A percentile compares a stretch with the other conserved stretches of the same genome.
Conservation (phyloP, 2,113 vertebrate genomes). For the Silurus glanis region DNA sequence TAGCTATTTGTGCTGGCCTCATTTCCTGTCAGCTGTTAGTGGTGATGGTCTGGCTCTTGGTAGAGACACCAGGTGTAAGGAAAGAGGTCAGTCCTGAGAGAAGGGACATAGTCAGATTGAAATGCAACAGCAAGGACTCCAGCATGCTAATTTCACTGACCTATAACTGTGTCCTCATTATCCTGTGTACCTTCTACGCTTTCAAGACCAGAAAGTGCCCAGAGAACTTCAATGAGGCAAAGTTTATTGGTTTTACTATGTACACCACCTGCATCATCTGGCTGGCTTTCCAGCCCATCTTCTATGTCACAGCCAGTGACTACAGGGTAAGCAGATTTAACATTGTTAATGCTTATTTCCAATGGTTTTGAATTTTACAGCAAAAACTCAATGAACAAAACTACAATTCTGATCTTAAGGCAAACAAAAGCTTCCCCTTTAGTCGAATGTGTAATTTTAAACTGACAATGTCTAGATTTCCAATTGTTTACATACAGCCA, state of each 20-base stretch:
- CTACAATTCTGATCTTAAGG: not conserved
- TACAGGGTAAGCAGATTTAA: slow-evolving; percentile 83
- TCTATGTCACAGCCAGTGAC: slow-evolving; percentile 97
- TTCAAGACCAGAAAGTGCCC: slow-evolving; percentile 99
- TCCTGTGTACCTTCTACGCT: slow-evolving; percentile 96
- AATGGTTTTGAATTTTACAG: not conserved
- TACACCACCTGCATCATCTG: slow-evolving; percentile 99
- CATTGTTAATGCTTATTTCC: not conserved
- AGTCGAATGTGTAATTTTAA: not conserved
- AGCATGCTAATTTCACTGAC: slow-evolving; percentile 95
- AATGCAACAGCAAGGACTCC: slow-evolving; percentile 91
- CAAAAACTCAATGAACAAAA: not conserved
- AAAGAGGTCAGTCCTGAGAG: slow-evolving; percentile 91
- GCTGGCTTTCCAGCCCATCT: slow-evolving; percentile 98
- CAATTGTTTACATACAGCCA: not conserved
- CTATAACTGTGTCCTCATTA: slow-evolving; percentile 95
- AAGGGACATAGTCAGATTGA: slow-evolving; percentile 89
- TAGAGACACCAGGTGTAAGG: slow-evolving; percentile 88
- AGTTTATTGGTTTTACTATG: slow-evolving; percentile 99
- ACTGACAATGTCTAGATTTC: not conserved
- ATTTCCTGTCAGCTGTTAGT: slow-evolving; percentile 96
- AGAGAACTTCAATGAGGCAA: slow-evolving; percentile 98
- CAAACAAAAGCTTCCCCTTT: not conserved
- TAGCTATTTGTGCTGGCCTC: slow-evolving; percentile 90
- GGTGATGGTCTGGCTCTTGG: slow-evolving; percentile 88